These are phyloP conservation scores for Ips typographus DNA, from an alignment of 1,140 invertebrate species.

Conservation along the genomic window DNA sequence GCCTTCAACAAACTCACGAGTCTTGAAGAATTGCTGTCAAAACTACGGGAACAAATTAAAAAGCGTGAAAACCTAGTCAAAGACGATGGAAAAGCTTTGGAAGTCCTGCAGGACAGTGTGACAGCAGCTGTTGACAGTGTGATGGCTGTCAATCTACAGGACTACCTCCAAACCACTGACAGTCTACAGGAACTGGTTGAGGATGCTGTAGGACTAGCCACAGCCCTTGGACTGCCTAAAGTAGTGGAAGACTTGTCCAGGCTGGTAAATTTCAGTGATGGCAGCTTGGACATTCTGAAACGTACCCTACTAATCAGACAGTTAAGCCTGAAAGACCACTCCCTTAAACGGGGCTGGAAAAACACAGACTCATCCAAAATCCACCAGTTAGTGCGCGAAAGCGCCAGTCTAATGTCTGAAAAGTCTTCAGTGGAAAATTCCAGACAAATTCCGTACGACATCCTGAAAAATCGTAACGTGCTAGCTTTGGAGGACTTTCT, in stretches of 20 bases:
- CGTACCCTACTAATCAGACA: conserved; percentile 71
- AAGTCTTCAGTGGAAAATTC: conserved; percentile 58
- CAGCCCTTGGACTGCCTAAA: conserved; percentile 66
- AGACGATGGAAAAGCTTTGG: conserved; percentile 44
- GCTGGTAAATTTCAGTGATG: conserved; percentile 41
- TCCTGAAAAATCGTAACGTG: conserved; percentile 67
- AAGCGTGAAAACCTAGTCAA: conserved; percentile 39
- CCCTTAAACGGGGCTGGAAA: conserved; percentile 61
- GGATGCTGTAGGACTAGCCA: conserved; percentile 72
- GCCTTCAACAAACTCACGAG: conserved; percentile 49
- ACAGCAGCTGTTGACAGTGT: conserved; percentile 40
- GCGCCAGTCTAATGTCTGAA: conserved; percentile 61
- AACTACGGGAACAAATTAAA: conserved; percentile 42
- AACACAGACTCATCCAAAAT: conserved; percentile 67
- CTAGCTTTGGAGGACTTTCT: conserved; percentile 75
- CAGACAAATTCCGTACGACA: conserved; percentile 64
- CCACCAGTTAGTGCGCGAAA: conserved; percentile 68
- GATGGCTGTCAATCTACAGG: conserved; percentile 35
- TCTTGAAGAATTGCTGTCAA: conserved; percentile 44
- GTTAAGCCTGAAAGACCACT: conserved; percentile 66
- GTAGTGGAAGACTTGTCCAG: conserved; percentile 54
- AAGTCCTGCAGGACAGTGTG: conserved; percentile 43
- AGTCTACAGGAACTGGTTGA: conserved; percentile 51
- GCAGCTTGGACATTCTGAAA: conserved; percentile 69
- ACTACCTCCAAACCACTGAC: conserved; percentile 24